phyloP scores from a whole-genome alignment of 1,140 invertebrate species.

The Geopemphigus sp. region DNA sequence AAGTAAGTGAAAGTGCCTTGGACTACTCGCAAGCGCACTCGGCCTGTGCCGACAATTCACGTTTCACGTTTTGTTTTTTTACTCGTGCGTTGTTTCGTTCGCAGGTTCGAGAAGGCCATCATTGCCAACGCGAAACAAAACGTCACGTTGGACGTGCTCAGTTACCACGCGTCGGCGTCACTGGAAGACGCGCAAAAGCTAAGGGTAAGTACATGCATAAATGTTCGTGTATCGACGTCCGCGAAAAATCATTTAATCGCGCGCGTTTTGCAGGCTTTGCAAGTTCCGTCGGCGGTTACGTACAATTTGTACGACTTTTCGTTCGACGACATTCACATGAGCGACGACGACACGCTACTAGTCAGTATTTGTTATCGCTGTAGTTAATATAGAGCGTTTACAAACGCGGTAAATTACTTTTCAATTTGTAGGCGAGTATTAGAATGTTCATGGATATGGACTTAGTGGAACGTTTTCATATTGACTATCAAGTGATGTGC shows the following conservation, averaged over 20 bases:
- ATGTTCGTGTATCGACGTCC: no score
- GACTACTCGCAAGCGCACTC: neutral
- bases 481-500: conserved; percentile 84
- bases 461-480: conserved; percentile 85
- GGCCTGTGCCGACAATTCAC: neutral
- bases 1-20: conserved; percentile 54
- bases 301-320: conserved; percentile 79
- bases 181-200: conserved; percentile 81
- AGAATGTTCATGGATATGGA: conserved; percentile 90
- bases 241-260: neutral
- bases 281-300: conserved; percentile 79
- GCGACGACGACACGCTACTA: conserved; percentile 80
- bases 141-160: conserved; percentile 91
- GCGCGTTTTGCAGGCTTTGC: conserved; percentile 60
- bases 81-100: neutral
- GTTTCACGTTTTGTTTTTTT: neutral
- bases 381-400: no score
- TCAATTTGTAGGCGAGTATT: conserved; percentile 67
- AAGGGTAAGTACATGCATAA: conserved; percentile 66
- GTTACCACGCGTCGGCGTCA: conserved; percentile 91
- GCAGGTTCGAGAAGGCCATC: conserved; percentile 84
- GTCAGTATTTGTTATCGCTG: conserved; percentile 56
- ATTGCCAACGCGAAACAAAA: conserved; percentile 92
- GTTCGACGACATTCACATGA: conserved; percentile 82
- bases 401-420: no score